These are phyloP conservation scores for Cotesia congregata DNA, from an alignment of 2,888 invertebrate genomes.

Conservation along the genomic window DNA sequence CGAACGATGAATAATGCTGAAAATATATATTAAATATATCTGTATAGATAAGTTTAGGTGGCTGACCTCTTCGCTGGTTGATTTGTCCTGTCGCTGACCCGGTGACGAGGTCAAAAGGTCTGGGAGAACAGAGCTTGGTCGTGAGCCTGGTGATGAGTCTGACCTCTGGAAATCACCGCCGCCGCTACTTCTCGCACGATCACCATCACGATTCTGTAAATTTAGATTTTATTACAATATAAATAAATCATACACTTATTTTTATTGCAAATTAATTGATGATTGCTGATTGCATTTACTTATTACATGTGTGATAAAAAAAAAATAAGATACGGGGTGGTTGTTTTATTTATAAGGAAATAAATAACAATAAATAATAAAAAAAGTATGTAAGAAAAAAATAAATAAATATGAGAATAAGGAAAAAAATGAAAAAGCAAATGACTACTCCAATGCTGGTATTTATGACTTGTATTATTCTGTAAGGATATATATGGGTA, in stretches of 20 bases:
- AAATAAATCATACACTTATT: slow-evolving; percentile 12
- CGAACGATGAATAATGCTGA: slow-evolving; percentile 21
- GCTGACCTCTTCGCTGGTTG: slow-evolving; percentile 95
- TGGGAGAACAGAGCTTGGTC: slow-evolving; percentile 94
- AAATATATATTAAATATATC: slow-evolving; percentile 32
- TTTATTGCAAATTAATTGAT: slow-evolving; percentile 14
- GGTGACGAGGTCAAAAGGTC: slow-evolving; percentile 94
- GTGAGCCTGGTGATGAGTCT: slow-evolving; percentile 74
- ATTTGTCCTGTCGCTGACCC: slow-evolving; percentile 90
- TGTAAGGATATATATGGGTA: slow-evolving; percentile 9
- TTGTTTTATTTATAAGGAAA: slow-evolving; percentile 7
- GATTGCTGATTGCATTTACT: slow-evolving; percentile 16
- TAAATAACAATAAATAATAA: slow-evolving; percentile 23
- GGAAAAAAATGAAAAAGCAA: slow-evolving; percentile 30
- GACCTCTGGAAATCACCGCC: slow-evolving; percentile 74
- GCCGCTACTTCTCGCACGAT: slow-evolving; percentile 69
- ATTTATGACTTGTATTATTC: slow-evolving; percentile 29
- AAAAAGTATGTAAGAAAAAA: slow-evolving; percentile 21
- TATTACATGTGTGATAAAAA: not conserved
- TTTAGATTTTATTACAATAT: slow-evolving; percentile 41
- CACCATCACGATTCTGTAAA: slow-evolving; percentile 67
- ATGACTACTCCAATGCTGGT: slow-evolving; percentile 31
- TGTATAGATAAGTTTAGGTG: slow-evolving; percentile 46
- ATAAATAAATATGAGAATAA: slow-evolving; percentile 19
- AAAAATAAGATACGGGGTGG: not conserved